Conservation (phyloP, 2,888 invertebrate species). For the Himalopsyche anomala region DNA sequence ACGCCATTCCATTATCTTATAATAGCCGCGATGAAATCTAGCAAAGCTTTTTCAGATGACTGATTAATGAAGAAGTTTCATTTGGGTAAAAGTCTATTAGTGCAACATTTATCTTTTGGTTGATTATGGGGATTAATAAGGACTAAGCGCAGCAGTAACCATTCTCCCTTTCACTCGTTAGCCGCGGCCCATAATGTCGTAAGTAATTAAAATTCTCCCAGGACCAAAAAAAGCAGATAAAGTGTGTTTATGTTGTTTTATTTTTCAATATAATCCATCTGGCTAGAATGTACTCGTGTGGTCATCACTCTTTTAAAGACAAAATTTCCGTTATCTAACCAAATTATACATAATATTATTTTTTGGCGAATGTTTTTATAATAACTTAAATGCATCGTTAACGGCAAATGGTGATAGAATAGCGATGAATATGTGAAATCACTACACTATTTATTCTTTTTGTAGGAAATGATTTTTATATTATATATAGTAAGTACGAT, state of each 20-base stretch:
- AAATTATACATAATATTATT: not conserved
- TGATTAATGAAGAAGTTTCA: constrained; percentile 1
- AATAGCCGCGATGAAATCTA: too few relatives aligned
- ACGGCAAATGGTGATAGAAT: too few relatives aligned
- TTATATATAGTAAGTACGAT: too few relatives aligned
- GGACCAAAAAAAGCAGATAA: not conserved
- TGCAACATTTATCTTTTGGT: constrained; percentile 14
- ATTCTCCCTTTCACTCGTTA: constrained; percentile 50
- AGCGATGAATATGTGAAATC: too few relatives aligned
- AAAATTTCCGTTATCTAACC: constrained; percentile 19
- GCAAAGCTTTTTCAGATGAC: not conserved
- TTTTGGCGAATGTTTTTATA: too few relatives aligned
- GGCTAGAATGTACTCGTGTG: constrained; percentile 43
- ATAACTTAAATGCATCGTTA: too few relatives aligned
- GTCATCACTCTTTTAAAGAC: constrained; percentile 43
- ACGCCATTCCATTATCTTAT: too few relatives aligned
- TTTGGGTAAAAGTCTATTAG: not conserved
- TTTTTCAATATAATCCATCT: constrained; percentile 47
- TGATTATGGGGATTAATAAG: constrained; percentile 57
- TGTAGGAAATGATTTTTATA: too few relatives aligned
- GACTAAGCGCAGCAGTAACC: constrained; percentile 60
- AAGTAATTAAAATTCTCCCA: constrained; percentile 60
- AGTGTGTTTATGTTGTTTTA: constrained; percentile 38
- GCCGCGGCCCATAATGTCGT: constrained; percentile 47
- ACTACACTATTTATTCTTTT: too few relatives aligned